Evolutionary conservation across 1,140 invertebrate species (phyloP), one percentile per base, ranked within the genome.

Genomic region (Oppia nitens): DNA sequence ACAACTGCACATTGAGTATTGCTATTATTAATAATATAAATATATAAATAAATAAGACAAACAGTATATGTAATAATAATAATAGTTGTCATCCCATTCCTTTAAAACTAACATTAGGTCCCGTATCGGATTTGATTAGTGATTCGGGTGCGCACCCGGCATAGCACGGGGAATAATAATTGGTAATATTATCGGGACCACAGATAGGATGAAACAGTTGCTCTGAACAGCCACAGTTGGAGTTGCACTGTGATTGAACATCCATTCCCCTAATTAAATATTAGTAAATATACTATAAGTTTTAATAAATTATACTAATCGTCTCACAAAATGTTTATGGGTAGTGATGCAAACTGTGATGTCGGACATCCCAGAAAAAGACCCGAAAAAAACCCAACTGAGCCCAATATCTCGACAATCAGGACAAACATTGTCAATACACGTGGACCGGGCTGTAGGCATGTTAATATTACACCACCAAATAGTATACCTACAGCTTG

Each of bases 101-200:
- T n/a, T n/a, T n/a, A n/a, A n/a, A n/a, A n/a, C n/a, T n/a, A n/a
- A n/a, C n/a, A n/a, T n/a, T n/a, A n/a, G n/a, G n/a, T n/a, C n/a
- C n/a, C n/a, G n/a, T n/a, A n/a, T n/a, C n/a, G n/a, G n/a, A n/a
- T n/a, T n/a, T n/a, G n/a, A n/a, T n/a, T n/a, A n/a, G n/a, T n/a
- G n/a, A n/a, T n/a, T n/a, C n/a, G n/a, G n/a, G n/a, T n/a, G 25
- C 53, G 67, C 89, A 93, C 25, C 87, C 88, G 32, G 87, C 87
- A 68, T 89, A 83, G 70, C 88, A 93, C 24, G 87, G 82, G 47
- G 85, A 88, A 68, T 86, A 83, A 69, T 90, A 91, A 1, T 57
- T 60, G 9, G 85, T 90, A 66, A 72, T 78, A 0, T 79, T 79
- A 68, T 89, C 83, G n/a, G 73, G 71, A n/a, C 57, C 63, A 67